These are phyloP conservation scores for Neogobius melanostomus DNA, from an alignment of 2,113 vertebrate genomes.

Conservation along the genomic window DNA sequence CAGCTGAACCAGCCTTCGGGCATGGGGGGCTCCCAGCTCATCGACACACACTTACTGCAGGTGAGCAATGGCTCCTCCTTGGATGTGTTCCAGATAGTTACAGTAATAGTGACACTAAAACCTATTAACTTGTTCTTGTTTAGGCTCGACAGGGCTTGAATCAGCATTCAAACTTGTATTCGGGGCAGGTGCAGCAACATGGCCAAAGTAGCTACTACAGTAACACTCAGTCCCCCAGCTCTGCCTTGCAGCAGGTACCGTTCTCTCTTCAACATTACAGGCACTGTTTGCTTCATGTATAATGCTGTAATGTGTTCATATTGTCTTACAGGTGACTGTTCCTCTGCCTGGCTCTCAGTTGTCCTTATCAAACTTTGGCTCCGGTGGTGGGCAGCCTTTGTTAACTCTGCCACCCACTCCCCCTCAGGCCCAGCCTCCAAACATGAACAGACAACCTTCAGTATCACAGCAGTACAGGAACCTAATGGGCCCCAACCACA, in stretches of 20 bases:
- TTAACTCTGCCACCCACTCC: slow-evolving; percentile 90
- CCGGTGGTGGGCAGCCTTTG: slow-evolving; percentile 89
- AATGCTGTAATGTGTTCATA: too few relatives aligned
- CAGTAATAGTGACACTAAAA: not conserved
- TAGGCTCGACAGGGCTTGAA: slow-evolving; percentile 95
- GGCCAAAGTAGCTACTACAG: slow-evolving; percentile 97
- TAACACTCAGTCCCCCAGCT: slow-evolving; percentile 90
- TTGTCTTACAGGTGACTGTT: slow-evolving; percentile 83
- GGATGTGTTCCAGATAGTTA: not conserved
- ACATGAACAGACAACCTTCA: slow-evolving; percentile 86
- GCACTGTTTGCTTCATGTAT: not conserved
- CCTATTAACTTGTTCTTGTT: slow-evolving; percentile 15
- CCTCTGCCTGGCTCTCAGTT: slow-evolving; percentile 91
- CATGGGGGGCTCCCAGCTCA: slow-evolving; percentile 92
- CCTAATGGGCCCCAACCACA: slow-evolving; percentile 87
- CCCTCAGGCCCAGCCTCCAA: slow-evolving; percentile 87
- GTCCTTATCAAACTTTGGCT: slow-evolving; percentile 91
- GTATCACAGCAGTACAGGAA: slow-evolving; percentile 89
- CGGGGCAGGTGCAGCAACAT: slow-evolving; percentile 94
- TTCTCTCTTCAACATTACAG: not conserved
- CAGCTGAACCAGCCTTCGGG: slow-evolving; percentile 93
- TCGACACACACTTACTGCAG: slow-evolving; percentile 96
- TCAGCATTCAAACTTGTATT: slow-evolving; percentile 96
- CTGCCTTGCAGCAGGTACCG: slow-evolving; percentile 95
- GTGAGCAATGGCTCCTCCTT: slow-evolving; percentile 58